Evolutionary conservation across 2,888 invertebrate genomes (phyloP), one percentile per base, ranked within the genome.

Genomic region (Pomacea canaliculata): DNA sequence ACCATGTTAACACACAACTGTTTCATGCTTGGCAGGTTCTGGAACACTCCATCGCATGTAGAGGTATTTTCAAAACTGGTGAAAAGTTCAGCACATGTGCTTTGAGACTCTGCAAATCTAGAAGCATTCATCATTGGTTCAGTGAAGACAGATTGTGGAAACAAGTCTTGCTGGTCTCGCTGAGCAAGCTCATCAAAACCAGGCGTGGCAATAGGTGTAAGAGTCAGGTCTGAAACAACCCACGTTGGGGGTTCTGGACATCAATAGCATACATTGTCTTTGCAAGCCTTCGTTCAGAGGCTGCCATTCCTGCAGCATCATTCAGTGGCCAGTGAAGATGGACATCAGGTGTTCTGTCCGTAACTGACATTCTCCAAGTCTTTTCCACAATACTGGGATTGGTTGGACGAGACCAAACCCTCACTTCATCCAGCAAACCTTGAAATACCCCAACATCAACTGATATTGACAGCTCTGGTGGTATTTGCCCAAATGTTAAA

Each of bases 341-440:
- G 18, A 86, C 79, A 73, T 83, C 83, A 10, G 83, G 82, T 9
- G 86, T 85, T 37, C 62, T 62, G 48, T 66, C 73, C 18, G 79
- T 73, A 19, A 84, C 79, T 7, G 70, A 62, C 16, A 85, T 76
- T 56, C 80, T 77, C 81, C 84, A 84, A 71, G 83, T 83, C 46
- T 75, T 72, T 0, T 77, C 77, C 12, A 84, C 79, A n/a, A 86
- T 77, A 1, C 83, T 79, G 69, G 85, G 85, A 60, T 83, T 86
- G 66, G 82, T 81, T 18, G 83, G 83, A 49, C 85, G 70, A 12
- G 79, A 79, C 86, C 86, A 86, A 27, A 86, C 78, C 49, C 85
- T 78, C 7, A 85, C 77, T 72, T 85, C 85, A 77, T 85, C 85
- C 60, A 86, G 80, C 48, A 80, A 80, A 4, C 85, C 85, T 27